These are phyloP conservation scores for Sinella curviseta DNA, from an alignment of 1,140 invertebrate genomes.

Conservation along the genomic window DNA sequence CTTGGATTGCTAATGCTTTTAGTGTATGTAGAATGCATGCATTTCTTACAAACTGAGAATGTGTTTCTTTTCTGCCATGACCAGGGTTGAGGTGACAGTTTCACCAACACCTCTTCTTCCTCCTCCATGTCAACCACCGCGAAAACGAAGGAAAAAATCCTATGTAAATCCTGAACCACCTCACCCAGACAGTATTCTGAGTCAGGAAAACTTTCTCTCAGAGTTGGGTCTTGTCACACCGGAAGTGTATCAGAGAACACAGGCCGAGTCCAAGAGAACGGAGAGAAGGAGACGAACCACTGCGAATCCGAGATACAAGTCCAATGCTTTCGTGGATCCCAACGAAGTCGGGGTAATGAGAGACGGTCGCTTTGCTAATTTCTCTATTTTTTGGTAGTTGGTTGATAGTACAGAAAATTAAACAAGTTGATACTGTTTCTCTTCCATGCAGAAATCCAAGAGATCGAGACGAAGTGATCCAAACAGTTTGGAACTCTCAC, in stretches of 20 bases:
- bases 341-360: background rate
- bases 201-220: constrained; percentile 23
- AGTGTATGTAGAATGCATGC: too few relatives aligned
- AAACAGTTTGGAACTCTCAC: background rate
- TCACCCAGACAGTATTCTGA: constrained; percentile 7
- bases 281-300: constrained; percentile 35
- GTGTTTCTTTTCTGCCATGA: background rate
- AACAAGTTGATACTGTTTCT: background rate
- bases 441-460: background rate
- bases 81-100: background rate
- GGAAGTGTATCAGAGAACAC: constrained; percentile 19
- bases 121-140: background rate
- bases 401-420: background rate
- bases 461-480: background rate
- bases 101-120: background rate
- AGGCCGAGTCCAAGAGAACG: constrained; percentile 13
- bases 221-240: constrained; percentile 23
- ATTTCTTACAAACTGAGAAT: too few relatives aligned
- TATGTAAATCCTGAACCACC: background rate
- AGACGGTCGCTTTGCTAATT: too few relatives aligned
- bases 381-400: too few relatives aligned
- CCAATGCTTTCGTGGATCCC: constrained; percentile 21
- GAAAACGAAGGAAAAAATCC: background rate
- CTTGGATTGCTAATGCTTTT: too few relatives aligned
- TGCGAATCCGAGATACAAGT: constrained; percentile 35